Evolutionary conservation across 2,113 vertebrate species (phyloP).

Genomic region (Podarcis cretensis): DNA sequence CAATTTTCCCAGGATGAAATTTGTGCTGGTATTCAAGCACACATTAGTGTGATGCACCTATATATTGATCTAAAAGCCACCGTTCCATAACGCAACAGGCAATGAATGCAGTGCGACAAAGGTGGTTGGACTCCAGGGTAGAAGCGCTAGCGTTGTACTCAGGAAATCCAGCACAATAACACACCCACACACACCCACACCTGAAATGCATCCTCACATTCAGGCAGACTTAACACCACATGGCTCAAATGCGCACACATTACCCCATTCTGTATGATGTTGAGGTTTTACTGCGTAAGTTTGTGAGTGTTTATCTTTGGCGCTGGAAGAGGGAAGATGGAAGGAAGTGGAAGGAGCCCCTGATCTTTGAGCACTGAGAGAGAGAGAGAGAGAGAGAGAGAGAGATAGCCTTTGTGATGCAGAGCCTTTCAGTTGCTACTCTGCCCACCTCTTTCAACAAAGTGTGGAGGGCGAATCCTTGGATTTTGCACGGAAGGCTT

Average conservation of each 20-base stretch:
- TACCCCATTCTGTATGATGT: not conserved
- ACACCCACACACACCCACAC: too few species aligned
- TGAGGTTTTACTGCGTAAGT: not conserved
- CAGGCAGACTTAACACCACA: not conserved
- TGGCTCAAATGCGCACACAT: not conserved
- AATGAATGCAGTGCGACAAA: too few species aligned
- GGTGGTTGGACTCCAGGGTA: too few species aligned
- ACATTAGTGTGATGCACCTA: too few species aligned
- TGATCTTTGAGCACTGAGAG: not conserved
- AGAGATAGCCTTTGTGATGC: not conserved
- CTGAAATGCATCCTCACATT: too few species aligned
- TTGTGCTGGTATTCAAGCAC: too few species aligned
- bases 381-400: too few species aligned
- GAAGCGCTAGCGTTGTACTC: too few species aligned
- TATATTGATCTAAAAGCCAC: too few species aligned
- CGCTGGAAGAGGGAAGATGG: not conserved
- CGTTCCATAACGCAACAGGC: too few species aligned
- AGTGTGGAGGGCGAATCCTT: not conserved
- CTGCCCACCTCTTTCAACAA: not conserved
- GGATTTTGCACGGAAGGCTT: not conserved
- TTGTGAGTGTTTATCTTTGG: not conserved
- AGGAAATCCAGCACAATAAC: too few species aligned
- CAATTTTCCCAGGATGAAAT: too few species aligned
- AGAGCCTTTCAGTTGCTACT: not conserved
- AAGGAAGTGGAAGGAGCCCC: not conserved